Conservation (phyloP, 1,140 invertebrate genomes). For the Drosophila teissieri region DNA sequence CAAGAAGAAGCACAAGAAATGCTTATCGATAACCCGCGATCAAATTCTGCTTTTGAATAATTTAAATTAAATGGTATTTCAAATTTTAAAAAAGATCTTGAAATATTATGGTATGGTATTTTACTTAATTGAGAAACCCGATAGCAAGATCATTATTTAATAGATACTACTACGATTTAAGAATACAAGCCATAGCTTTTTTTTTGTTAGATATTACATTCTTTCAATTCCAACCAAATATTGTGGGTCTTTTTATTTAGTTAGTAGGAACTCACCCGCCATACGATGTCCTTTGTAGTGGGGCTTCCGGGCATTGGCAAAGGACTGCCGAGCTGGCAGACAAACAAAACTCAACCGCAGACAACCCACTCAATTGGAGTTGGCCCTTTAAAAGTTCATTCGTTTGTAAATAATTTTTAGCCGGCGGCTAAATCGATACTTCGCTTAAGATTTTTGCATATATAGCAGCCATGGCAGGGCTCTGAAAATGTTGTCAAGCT, state of each 20-base stretch:
- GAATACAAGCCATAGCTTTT: no score
- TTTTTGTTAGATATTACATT: no score
- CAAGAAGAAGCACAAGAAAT: no score
- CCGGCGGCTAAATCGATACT: slow-evolving; percentile 77
- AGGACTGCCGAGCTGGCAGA: slow-evolving; percentile 53
- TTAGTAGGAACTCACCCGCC: slow-evolving; percentile 1
- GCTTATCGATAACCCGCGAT: neutral
- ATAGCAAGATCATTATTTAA: no score
- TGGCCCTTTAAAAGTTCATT: slow-evolving; percentile 67
- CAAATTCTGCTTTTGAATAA: neutral
- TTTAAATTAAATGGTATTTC: neutral
- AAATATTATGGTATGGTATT: no score
- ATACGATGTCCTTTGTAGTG: slow-evolving; percentile 45
- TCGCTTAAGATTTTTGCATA: slow-evolving; percentile 78
- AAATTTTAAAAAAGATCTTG: no score
- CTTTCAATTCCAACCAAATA: no score
- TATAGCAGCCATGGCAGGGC: slow-evolving; percentile 6
- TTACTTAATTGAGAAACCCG: no score
- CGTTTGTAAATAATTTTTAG: slow-evolving; percentile 81
- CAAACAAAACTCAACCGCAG: slow-evolving; percentile 67
- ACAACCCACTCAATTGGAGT: slow-evolving; percentile 42
- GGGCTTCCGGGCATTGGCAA: slow-evolving; percentile 37
- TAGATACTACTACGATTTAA: no score
- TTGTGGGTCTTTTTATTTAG: neutral
- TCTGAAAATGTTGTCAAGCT: slow-evolving; percentile 67